These are phyloP conservation scores for Oncorhynchus mykiss DNA, from an alignment of 2,113 vertebrate genomes.

Conservation along the genomic window DNA sequence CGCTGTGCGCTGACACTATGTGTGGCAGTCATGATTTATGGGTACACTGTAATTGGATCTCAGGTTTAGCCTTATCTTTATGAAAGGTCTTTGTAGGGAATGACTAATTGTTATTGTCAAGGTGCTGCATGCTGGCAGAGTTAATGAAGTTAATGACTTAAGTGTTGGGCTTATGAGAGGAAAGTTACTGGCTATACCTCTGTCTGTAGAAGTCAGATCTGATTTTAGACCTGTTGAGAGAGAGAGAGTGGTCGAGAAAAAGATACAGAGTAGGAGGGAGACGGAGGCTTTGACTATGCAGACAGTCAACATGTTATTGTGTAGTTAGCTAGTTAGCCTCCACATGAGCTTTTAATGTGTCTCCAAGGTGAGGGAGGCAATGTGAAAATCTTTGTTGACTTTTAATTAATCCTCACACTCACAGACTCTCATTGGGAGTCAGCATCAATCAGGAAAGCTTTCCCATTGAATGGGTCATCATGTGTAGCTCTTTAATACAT, in stretches of 20 bases:
- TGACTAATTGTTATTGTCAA: constrained; percentile 32
- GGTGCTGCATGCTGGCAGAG: constrained; percentile 1
- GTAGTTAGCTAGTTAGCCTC: background rate
- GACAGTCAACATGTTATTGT: background rate
- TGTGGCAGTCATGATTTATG: constrained; percentile 58
- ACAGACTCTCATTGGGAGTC: too few species aligned
- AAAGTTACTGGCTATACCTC: too few species aligned
- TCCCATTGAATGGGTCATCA: too few species aligned
- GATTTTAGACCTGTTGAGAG: background rate
- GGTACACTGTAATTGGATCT: constrained; percentile 41
- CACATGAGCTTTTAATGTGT: background rate
- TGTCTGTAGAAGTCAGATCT: background rate
- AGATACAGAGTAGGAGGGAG: too few species aligned
- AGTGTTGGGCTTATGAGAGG: background rate
- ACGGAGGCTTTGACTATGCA: background rate
- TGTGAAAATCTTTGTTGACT: too few species aligned
- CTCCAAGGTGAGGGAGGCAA: too few species aligned
- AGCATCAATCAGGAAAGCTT: too few species aligned
- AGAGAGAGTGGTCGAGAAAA: background rate
- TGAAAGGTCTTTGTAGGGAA: constrained; percentile 5
- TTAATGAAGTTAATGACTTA: background rate
- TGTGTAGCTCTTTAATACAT: too few species aligned
- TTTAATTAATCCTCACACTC: too few species aligned
- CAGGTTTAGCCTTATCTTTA: constrained; percentile 43
- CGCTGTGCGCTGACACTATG: constrained; percentile 48